Base-by-base conservation (phyloP, 1,140 invertebrate species). In the Capitella teleta region DNA sequence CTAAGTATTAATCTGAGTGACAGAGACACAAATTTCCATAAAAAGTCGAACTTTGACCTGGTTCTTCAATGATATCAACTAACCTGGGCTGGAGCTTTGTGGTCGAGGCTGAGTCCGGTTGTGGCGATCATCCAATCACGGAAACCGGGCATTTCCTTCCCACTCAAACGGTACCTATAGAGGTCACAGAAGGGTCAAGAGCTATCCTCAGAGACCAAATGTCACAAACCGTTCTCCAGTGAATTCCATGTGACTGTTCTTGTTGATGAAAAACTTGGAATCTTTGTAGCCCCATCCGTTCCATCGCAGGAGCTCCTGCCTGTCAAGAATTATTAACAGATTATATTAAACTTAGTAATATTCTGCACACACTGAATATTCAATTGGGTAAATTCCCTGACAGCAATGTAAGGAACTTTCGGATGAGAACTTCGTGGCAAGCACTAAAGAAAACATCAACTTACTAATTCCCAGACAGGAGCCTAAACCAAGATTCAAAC, bases 211-310 rank as follows among this genome's bases (percentile, higher is more conserved):
- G n/a, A 19, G n/a, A n/a, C 14, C 14, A 14, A 21, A 40, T 21
- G 5, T 28, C 12, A 49, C 51, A 51, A 73, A 87, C 82, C 84
- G 80, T 55, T 80, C 74, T 34, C 87, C 86, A 34, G 79, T 80
- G 60, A 93, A 90, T 55, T 80, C 76, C 19, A 89, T 76, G 44
- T 74, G 60, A 46, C 74, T 76, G 60, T 80, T 75, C 57, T 75
- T 66, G 59, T 77, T 68, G 0, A 85, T 63, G 46, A 76, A 63
- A 70, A 93, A 94, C 59, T 80, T 76, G 0, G 87, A 87, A 72
- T 98, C 92, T 54, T 84, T 87, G 74, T 97, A 98, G 5, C 94
- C 94, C 94, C 94, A 98, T 36, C 94, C 94, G 75, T 96, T 93
- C 92, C 92, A 97, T 76, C 94, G 96, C 5, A 97, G 71, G 16